Conservation (phyloP, 2,888 invertebrate species). For the Andrena fulva region DNA sequence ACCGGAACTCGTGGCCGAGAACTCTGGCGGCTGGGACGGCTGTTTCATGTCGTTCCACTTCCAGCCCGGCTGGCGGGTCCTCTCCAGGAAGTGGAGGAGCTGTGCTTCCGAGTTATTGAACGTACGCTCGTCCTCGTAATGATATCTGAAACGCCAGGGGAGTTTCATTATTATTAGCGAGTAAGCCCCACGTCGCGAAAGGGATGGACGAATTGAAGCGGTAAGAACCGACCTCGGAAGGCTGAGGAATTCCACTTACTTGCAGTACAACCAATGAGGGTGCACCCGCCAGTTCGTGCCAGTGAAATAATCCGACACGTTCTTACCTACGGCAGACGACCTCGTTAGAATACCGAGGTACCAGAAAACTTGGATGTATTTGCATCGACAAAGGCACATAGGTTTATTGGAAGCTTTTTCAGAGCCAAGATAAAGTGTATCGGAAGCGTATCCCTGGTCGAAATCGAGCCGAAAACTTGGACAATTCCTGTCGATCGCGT, state of each 20-base stretch:
- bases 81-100: constrained; percentile 91
- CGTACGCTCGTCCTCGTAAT: constrained; percentile 90
- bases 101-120: constrained; percentile 92
- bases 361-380: neutral
- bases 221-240: neutral
- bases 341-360: neutral
- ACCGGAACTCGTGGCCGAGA: constrained; percentile 80
- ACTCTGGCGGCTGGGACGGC: constrained; percentile 90
- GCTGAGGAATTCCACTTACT: constrained; percentile 74
- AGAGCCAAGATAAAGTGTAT: neutral
- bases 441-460: neutral
- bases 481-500: neutral
- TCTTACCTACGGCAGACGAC: constrained; percentile 81
- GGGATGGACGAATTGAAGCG: neutral
- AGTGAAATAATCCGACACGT: constrained; percentile 89
- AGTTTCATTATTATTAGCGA: neutral
- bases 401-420: neutral
- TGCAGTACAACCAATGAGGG: constrained; percentile 90
- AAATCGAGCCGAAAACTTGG: neutral
- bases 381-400: neutral
- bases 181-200: no score
- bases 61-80: constrained; percentile 93
- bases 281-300: constrained; percentile 94
- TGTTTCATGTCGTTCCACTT: constrained; percentile 88
- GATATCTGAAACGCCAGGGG: constrained; percentile 86